A percentile compares a stretch with the other conserved stretches of the same genome.
Evolutionary conservation across 2,888 invertebrate species (phyloP).

Genomic region (Eilema caniola): DNA sequence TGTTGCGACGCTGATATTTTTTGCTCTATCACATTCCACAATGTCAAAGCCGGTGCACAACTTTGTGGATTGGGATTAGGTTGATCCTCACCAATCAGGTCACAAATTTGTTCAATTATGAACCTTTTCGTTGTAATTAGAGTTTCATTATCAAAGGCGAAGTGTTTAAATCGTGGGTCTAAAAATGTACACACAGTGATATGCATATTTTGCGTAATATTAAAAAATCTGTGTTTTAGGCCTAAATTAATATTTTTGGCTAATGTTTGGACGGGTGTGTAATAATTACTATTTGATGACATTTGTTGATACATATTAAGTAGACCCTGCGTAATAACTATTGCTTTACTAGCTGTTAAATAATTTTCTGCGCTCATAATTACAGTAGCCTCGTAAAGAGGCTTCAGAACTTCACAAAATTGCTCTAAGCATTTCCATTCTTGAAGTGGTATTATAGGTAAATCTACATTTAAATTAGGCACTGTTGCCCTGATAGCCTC

Average conservation of each 20-base stretch:
- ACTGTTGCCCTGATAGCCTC: slow-evolving; percentile 27
- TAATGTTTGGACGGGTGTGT: slow-evolving; percentile 14
- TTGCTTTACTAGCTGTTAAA: slow-evolving; percentile 27
- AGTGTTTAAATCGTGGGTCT: slow-evolving; percentile 8
- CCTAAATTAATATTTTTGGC: slow-evolving; percentile 8
- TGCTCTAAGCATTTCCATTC: slow-evolving; percentile 32
- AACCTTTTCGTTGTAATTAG: background rate
- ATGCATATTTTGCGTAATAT: slow-evolving; percentile 50
- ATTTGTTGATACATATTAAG: background rate
- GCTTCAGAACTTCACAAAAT: slow-evolving; percentile 27
- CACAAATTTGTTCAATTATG: background rate
- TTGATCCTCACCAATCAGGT: background rate
- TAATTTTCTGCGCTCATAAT: slow-evolving; percentile 32
- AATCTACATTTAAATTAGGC: slow-evolving; percentile 13
- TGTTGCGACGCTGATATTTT: no score
- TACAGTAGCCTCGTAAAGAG: slow-evolving; percentile 30
- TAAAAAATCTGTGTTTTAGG: slow-evolving; percentile 43
- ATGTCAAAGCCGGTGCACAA: no score
- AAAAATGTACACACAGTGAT: background rate
- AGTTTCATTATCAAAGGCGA: background rate
- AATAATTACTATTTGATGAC: background rate
- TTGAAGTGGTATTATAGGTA: slow-evolving; percentile 28
- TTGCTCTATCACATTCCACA: background rate
- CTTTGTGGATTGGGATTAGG: background rate
- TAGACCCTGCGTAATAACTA: background rate